Conservation (phyloP, 2,113 vertebrate species). For the Maylandia zebra region DNA sequence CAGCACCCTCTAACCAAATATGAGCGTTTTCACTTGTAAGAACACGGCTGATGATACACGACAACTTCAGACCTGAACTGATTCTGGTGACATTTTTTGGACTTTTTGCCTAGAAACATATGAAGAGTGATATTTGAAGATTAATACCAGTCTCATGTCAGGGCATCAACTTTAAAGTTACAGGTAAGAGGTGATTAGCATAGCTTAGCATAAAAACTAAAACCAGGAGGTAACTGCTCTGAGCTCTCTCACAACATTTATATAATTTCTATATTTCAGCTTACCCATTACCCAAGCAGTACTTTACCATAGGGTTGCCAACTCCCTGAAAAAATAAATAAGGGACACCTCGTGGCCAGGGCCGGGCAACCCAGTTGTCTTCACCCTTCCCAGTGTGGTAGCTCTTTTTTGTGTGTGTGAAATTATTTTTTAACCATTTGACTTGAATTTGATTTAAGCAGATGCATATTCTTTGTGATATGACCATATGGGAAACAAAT, state of each 20-base stretch:
- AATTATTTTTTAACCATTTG: too few relatives aligned
- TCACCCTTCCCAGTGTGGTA: too few relatives aligned
- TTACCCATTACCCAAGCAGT: neutral
- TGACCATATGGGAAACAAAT: too few relatives aligned
- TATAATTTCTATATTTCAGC: neutral
- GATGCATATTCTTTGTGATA: too few relatives aligned
- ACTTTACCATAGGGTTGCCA: neutral
- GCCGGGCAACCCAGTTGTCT: too few relatives aligned
- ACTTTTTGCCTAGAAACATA: neutral
- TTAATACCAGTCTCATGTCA: neutral
- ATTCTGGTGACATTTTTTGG: neutral
- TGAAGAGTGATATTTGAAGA: fast-evolving
- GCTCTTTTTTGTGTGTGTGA: too few relatives aligned
- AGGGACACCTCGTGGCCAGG: too few relatives aligned
- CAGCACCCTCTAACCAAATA: neutral
- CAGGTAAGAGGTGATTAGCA: fast-evolving
- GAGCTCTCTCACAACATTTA: neutral
- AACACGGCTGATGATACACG: neutral
- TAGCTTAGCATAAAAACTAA: neutral
- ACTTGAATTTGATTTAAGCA: too few relatives aligned
- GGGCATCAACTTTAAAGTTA: neutral
- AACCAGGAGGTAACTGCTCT: fast-evolving
- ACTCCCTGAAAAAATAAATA: too few relatives aligned
- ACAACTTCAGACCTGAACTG: neutral
- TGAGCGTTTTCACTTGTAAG: neutral